A percentile compares a stretch with the other conserved stretches of the same genome.
Evolutionary conservation across 2,888 invertebrate genomes (phyloP).

Genomic region (Melanchra persicariae): DNA sequence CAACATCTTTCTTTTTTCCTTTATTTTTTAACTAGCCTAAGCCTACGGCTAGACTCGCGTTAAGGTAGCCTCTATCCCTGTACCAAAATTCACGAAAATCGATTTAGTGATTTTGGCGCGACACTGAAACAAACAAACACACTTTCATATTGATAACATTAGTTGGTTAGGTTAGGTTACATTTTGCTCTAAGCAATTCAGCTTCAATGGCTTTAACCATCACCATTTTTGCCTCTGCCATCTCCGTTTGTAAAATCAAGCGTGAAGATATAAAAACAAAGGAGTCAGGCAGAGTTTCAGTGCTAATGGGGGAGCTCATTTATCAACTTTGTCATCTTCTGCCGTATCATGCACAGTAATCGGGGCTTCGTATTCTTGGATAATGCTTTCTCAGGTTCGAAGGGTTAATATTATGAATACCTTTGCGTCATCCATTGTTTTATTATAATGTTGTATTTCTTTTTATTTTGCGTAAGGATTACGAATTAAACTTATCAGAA

Average conservation of each 20-base stretch:
- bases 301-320: conserved; percentile 39
- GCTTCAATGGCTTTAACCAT: neutral
- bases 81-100: no score
- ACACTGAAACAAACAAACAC: no score
- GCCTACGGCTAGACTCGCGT: no score
- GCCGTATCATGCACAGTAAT: conserved; percentile 48
- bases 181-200: neutral
- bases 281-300: conserved; percentile 3
- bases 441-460: neutral
- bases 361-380: conserved; percentile 34
- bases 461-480: neutral
- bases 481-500: no score
- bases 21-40: no score
- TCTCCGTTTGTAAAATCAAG: neutral
- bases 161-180: no score
- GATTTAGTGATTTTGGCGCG: no score
- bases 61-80: no score
- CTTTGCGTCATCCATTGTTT: neutral
- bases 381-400: conserved; percentile 13
- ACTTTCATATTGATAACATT: no score
- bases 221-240: neutral
- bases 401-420: neutral
- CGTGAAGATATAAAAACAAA: conserved; percentile 5
- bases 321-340: conserved; percentile 56
- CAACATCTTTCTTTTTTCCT: no score